Evolutionary conservation across 2,797 vertebrate species (phyloP).

Genomic region (Phrynocephalus guinanensis): DNA sequence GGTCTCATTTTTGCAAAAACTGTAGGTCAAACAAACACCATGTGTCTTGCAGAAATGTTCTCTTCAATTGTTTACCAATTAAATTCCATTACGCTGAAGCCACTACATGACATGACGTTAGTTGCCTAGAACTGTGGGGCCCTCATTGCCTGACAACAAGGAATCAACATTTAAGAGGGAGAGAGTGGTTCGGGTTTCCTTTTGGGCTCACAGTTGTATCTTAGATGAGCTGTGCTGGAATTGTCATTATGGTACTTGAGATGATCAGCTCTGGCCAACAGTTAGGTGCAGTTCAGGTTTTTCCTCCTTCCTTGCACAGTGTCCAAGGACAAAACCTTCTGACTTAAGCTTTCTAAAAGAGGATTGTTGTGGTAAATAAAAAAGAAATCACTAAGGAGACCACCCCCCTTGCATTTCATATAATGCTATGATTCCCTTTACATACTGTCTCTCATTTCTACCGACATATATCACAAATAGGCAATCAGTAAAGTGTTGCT

Average conservation of each 20-base stretch:
- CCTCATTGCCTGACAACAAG: constrained; percentile 8
- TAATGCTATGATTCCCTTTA: neutral
- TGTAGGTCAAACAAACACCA: neutral
- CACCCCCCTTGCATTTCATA: neutral
- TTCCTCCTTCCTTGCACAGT: neutral
- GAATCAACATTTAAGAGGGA: constrained; percentile 23
- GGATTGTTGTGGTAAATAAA: constrained; percentile 18
- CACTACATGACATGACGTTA: constrained; percentile 19
- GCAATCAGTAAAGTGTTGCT: constrained; percentile 18
- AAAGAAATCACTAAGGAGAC: neutral
- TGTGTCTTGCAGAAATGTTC: neutral
- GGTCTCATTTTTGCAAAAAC: neutral
- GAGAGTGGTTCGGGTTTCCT: constrained; percentile 14
- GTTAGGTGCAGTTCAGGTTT: constrained; percentile 1
- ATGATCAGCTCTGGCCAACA: constrained; percentile 6
- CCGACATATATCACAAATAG: neutral
- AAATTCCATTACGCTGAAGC: constrained; percentile 3
- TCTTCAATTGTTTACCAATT: neutral
- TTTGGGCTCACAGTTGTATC: constrained; percentile 2
- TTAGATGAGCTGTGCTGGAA: constrained; percentile 31
- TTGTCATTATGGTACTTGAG: constrained; percentile 20
- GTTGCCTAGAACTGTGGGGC: constrained; percentile 18
- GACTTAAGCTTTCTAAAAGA: constrained; percentile 30
- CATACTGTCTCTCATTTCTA: neutral
- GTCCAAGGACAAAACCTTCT: neutral